phyloP scores from a whole-genome alignment of 2,888 invertebrate genomes.

The Drosophila cracens region DNA sequence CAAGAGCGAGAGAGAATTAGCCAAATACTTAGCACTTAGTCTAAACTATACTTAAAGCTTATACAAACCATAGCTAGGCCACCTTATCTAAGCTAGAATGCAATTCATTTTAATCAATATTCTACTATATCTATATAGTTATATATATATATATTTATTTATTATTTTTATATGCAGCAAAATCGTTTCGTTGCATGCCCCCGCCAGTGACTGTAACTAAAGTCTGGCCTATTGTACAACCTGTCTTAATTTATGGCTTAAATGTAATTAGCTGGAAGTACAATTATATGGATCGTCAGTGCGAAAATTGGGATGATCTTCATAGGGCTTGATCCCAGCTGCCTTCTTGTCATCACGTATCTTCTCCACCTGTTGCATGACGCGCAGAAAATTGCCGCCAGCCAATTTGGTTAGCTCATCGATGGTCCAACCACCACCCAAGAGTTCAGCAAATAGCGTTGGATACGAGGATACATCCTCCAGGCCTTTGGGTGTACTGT shows the following conservation, averaged over 20 bases:
- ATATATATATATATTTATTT: conserved; percentile 2
- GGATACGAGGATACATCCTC: conserved; percentile 93
- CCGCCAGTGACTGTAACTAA: neutral
- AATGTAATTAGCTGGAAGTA: conserved; percentile 84
- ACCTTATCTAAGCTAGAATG: conserved; percentile 47
- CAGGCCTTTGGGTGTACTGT: conserved; percentile 92
- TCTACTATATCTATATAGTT: conserved; percentile 9
- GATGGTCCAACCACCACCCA: conserved; percentile 92
- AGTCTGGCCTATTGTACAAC: conserved; percentile 61
- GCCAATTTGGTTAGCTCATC: conserved; percentile 92
- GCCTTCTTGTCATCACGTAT: conserved; percentile 90
- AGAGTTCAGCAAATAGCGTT: conserved; percentile 90
- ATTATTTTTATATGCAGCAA: conserved; percentile 41
- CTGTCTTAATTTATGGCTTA: conserved; percentile 58
- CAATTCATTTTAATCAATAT: conserved; percentile 30
- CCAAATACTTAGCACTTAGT: conserved; percentile 37
- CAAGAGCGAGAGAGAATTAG: conserved; percentile 23
- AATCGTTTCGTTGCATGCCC: conserved; percentile 39
- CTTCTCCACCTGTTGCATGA: conserved; percentile 88
- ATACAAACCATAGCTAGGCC: conserved; percentile 66
- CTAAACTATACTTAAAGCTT: conserved; percentile 61
- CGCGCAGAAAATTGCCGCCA: conserved; percentile 91
- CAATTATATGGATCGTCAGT: conserved; percentile 85
- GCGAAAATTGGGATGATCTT: conserved; percentile 87
- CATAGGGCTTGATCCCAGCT: conserved; percentile 90